Evolutionary conservation across 2,888 invertebrate genomes (phyloP).

Genomic region (Gerosis bhagava): DNA sequence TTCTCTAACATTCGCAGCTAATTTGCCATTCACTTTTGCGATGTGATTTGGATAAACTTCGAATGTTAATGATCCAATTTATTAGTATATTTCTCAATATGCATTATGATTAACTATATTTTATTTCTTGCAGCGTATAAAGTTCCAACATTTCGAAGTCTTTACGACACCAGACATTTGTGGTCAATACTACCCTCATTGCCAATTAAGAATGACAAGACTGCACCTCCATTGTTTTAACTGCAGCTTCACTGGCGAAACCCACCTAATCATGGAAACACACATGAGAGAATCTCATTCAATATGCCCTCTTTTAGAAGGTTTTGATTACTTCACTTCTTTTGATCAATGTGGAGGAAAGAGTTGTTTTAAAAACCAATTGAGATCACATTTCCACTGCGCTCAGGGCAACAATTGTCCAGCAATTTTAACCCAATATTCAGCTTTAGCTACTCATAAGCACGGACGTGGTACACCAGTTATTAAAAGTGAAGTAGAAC

Average conservation of each 20-base stretch:
- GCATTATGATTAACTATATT: too few relatives aligned
- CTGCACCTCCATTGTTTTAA: slow-evolving; percentile 94
- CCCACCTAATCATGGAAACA: slow-evolving; percentile 88
- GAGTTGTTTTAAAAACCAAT: slow-evolving; percentile 74
- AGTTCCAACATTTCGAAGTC: slow-evolving; percentile 84
- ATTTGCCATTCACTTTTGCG: slow-evolving; percentile 8
- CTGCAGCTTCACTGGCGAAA: slow-evolving; percentile 92
- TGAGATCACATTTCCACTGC: slow-evolving; percentile 74
- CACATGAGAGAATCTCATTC: slow-evolving; percentile 95
- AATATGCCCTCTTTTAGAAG: slow-evolving; percentile 90
- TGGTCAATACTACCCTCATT: slow-evolving; percentile 85
- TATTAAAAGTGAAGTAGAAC: slow-evolving; percentile 65
- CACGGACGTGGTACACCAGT: slow-evolving; percentile 73
- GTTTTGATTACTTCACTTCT: slow-evolving; percentile 90
- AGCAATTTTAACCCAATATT: slow-evolving; percentile 75
- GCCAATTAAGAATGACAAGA: slow-evolving; percentile 85
- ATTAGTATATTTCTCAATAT: too few relatives aligned
- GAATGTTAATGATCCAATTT: too few relatives aligned
- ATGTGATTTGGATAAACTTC: too few relatives aligned
- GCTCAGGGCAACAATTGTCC: slow-evolving; percentile 75
- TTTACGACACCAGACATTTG: slow-evolving; percentile 85
- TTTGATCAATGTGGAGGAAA: slow-evolving; percentile 76
- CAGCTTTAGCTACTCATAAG: slow-evolving; percentile 74
- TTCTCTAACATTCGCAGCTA: slow-evolving; percentile 12
- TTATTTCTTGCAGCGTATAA: slow-evolving; percentile 65